These are phyloP conservation scores for Drosophila phalerata DNA, from an alignment of 2,888 invertebrate genomes.

Conservation along the genomic window DNA sequence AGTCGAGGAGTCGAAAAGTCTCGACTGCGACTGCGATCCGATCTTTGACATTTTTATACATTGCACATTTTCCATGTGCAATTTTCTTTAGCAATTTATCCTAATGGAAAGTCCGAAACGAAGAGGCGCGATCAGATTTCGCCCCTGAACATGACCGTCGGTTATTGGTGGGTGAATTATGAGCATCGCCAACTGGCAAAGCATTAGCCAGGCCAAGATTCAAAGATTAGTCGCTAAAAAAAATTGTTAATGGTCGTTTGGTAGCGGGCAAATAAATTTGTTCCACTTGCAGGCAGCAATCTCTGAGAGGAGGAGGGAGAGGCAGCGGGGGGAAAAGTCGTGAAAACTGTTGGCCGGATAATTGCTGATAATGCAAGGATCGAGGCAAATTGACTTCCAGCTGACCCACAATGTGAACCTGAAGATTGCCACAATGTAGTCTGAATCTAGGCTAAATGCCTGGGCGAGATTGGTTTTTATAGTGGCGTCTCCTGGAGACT, in stretches of 20 bases:
- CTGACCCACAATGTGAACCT: slow-evolving; percentile 77
- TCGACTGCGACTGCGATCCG: slow-evolving; percentile 55
- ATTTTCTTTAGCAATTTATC: slow-evolving; percentile 62
- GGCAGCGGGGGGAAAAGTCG: slow-evolving; percentile 54
- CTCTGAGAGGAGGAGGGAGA: background rate
- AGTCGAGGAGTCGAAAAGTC: slow-evolving; percentile 5
- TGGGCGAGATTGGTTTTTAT: slow-evolving; percentile 46
- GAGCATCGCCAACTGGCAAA: slow-evolving; percentile 44
- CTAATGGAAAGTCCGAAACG: slow-evolving; percentile 63
- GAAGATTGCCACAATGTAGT: slow-evolving; percentile 43
- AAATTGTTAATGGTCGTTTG: slow-evolving; percentile 75
- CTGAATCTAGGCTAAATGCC: slow-evolving; percentile 69
- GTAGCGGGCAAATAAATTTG: slow-evolving; percentile 75
- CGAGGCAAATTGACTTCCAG: slow-evolving; percentile 59
- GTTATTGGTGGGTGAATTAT: slow-evolving; percentile 68
- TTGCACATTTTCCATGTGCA: slow-evolving; percentile 67
- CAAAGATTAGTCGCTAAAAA: slow-evolving; percentile 72
- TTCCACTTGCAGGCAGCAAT: slow-evolving; percentile 54
- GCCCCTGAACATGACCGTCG: slow-evolving; percentile 57
- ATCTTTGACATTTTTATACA: slow-evolving; percentile 80
- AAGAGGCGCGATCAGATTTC: slow-evolving; percentile 67
- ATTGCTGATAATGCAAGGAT: slow-evolving; percentile 69
- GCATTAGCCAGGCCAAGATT: slow-evolving; percentile 54
- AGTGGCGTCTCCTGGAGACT: background rate
- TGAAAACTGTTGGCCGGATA: slow-evolving; percentile 67